A percentile compares a stretch with the other conserved stretches of the same genome.
phyloP scores from a whole-genome alignment of 2,113 vertebrate species.

The Phylloscopus trochilus region DNA sequence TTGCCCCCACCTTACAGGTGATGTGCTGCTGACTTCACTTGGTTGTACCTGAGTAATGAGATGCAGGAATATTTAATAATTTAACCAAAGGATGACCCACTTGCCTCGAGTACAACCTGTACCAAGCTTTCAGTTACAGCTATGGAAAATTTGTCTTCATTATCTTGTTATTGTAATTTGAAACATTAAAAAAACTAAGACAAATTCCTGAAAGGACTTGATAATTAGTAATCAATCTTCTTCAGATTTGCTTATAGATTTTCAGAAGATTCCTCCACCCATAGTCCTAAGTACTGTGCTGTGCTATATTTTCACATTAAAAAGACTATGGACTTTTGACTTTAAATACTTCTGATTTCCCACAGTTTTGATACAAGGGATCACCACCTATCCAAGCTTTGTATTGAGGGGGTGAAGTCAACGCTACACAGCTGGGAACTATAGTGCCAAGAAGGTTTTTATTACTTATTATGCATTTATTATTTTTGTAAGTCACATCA shows the following conservation, averaged over 20 bases:
- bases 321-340: not conserved
- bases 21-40: not conserved
- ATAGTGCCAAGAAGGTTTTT: not conserved
- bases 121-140: not conserved
- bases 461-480: not conserved
- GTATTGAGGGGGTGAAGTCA: not conserved
- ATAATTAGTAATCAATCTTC: not conserved
- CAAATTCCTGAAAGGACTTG: not conserved
- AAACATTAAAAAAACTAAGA: not conserved
- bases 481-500: not conserved
- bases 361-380: not conserved
- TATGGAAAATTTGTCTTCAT: not conserved
- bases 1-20: not conserved
- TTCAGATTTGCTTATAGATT: not conserved
- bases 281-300: not conserved
- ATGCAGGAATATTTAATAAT: not conserved
- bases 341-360: not conserved
- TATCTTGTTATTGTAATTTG: not conserved
- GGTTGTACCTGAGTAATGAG: not conserved
- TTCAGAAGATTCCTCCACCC: not conserved
- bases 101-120: not conserved
- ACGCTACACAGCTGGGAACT: not conserved
- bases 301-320: not conserved
- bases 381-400: not conserved
- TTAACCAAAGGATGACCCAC: not conserved